phyloP scores from a whole-genome alignment of 92 coral and sea anemone genomes.

The Pocillopora meandrina region DNA sequence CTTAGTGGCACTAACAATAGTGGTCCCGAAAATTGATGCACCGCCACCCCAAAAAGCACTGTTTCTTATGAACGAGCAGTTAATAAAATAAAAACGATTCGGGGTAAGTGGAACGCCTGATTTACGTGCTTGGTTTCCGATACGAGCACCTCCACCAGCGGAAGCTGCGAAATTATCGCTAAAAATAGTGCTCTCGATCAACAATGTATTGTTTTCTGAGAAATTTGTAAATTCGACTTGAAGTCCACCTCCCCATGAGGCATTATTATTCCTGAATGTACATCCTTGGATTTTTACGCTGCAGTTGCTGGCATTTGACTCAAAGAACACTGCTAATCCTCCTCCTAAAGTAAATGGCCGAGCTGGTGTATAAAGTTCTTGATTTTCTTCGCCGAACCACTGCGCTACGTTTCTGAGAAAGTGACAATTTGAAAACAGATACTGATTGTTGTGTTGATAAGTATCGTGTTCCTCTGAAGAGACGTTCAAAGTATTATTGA shows the following conservation, averaged over 20 bases:
- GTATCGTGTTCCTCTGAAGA: constrained; percentile 53
- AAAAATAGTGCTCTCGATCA: constrained; percentile 43
- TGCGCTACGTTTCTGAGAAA: constrained; percentile 75
- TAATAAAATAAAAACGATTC: constrained; percentile 35
- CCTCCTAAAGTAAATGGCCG: constrained; percentile 86
- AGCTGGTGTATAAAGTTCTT: constrained; percentile 44
- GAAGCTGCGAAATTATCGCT: constrained; percentile 49
- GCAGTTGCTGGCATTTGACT: constrained; percentile 75
- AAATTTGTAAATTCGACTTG: constrained; percentile 57
- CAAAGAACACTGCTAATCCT: constrained; percentile 71
- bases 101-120: constrained; percentile 1
- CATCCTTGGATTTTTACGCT: constrained; percentile 54
- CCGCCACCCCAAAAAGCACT: constrained; percentile 73
- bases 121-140: constrained; percentile 54
- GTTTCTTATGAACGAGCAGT: constrained; percentile 52
- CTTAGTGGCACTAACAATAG: constrained; percentile 11
- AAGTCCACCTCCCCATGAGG: constrained; percentile 92
- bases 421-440: constrained; percentile 46
- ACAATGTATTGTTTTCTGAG: constrained; percentile 44
- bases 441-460: constrained; percentile 68
- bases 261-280: constrained; percentile 58
- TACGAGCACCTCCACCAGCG: constrained; percentile 83
- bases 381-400: constrained; percentile 7
- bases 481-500: constrained; percentile 55
- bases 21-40: constrained; percentile 57